Conservation (phyloP, 2,797 vertebrate genomes). For the Semaprochilodus insignis region DNA sequence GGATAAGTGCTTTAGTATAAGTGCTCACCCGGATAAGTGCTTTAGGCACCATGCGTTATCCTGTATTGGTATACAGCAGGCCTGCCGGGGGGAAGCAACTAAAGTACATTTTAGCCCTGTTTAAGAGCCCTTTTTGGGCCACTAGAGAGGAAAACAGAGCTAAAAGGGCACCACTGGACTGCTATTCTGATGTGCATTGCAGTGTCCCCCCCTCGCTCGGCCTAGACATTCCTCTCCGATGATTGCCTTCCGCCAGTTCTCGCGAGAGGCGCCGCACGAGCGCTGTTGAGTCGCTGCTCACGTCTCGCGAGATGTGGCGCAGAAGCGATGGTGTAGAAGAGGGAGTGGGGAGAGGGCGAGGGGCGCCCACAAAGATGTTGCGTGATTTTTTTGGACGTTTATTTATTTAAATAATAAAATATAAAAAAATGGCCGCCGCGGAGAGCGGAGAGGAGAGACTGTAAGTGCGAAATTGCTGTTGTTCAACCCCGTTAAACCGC, state of each 20-base stretch:
- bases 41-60: not conserved
- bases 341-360: slow-evolving; percentile 75
- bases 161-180: not conserved
- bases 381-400: slow-evolving; percentile 83
- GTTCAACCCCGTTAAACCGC: slow-evolving; percentile 60
- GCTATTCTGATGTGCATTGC: slow-evolving; percentile 47
- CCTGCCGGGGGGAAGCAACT: not conserved
- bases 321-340: slow-evolving; percentile 70
- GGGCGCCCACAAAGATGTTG: slow-evolving; percentile 82
- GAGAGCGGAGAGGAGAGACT: slow-evolving; percentile 88
- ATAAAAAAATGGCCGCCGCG: slow-evolving; percentile 87
- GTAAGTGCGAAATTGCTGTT: slow-evolving; percentile 81
- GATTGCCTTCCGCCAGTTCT: slow-evolving; percentile 33
- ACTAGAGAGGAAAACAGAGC: too few species aligned
- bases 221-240: slow-evolving; percentile 54
- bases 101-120: too few species aligned
- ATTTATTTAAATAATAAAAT: slow-evolving; percentile 84
- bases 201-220: slow-evolving; percentile 43
- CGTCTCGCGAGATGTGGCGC: slow-evolving; percentile 62
- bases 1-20: not conserved
- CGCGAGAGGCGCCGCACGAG: slow-evolving; percentile 48
- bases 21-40: not conserved
- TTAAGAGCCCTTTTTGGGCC: not conserved
- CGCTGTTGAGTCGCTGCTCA: not conserved
- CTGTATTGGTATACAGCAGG: not conserved